Percentiles rank a stretch among this genome's conserved stretches.
Conservation (phyloP, 2,113 vertebrate genomes). For the Poecile atricapillus region DNA sequence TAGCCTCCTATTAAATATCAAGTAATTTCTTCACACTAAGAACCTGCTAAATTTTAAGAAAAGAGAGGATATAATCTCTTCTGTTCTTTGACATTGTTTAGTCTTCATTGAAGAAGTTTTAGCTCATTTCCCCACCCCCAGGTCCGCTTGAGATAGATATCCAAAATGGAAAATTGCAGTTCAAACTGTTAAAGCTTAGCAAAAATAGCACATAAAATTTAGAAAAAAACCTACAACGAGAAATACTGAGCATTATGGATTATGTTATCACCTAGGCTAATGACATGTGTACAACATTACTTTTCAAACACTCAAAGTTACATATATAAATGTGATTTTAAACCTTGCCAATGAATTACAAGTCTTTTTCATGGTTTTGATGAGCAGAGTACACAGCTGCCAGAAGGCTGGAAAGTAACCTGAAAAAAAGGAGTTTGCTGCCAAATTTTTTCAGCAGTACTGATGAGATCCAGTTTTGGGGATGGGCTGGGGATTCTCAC, state of each 20-base stretch:
- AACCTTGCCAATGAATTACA: constrained; percentile 35
- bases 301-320: constrained; percentile 32
- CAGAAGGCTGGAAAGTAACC: constrained; percentile 39
- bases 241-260: not conserved
- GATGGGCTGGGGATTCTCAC: constrained; percentile 1
- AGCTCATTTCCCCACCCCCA: not conserved
- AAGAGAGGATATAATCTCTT: not conserved
- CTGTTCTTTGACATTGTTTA: not conserved
- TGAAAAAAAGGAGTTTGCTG: constrained; percentile 51
- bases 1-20: not conserved
- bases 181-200: not conserved
- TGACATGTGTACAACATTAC: not conserved
- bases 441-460: constrained; percentile 61
- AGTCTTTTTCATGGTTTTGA: constrained; percentile 54
- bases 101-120: not conserved
- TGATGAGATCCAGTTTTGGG: constrained; percentile 56
- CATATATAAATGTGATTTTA: constrained; percentile 41
- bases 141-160: not conserved
- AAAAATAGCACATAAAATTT: not conserved
- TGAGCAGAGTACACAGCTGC: constrained; percentile 57
- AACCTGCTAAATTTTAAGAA: not conserved
- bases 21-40: not conserved
- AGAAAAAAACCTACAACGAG: not conserved
- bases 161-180: not conserved
- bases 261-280: constrained; percentile 6